These are phyloP conservation scores for Toxotes lorentzi DNA, from an alignment of 2,797 vertebrate genomes.

Conservation along the genomic window DNA sequence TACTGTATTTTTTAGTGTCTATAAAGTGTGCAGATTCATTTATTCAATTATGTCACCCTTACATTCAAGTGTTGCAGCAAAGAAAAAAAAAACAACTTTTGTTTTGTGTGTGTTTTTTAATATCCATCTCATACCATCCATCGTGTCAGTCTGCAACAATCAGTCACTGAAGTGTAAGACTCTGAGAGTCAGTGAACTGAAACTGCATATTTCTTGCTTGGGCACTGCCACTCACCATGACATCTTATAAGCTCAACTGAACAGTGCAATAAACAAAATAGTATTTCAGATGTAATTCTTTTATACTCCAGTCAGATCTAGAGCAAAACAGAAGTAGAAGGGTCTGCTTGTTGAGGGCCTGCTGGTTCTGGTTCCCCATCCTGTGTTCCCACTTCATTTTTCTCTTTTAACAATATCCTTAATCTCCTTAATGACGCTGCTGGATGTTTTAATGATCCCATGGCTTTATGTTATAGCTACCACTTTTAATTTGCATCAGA, in stretches of 20 bases:
- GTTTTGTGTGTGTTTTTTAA: slow-evolving; percentile 25
- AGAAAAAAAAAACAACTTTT: background rate
- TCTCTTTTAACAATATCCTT: too few relatives aligned
- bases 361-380: background rate
- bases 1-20: slow-evolving; percentile 59
- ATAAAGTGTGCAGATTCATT: slow-evolving; percentile 56
- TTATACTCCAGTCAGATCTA: slow-evolving; percentile 9
- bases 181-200: slow-evolving; percentile 33
- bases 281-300: slow-evolving; percentile 6
- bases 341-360: too few relatives aligned
- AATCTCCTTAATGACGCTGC: too few relatives aligned
- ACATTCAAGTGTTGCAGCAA: slow-evolving; percentile 19
- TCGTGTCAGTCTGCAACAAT: slow-evolving; percentile 26
- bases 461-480: too few relatives aligned
- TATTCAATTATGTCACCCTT: slow-evolving; percentile 29
- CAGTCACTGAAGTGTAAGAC: slow-evolving; percentile 18
- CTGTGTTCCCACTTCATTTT: too few relatives aligned
- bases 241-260: slow-evolving; percentile 5
- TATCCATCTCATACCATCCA: slow-evolving; percentile 13
- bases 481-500: too few relatives aligned
- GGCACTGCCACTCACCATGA: slow-evolving; percentile 13
- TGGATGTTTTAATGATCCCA: too few relatives aligned
- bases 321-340: background rate
- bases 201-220: slow-evolving; percentile 28
- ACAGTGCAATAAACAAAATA: slow-evolving; percentile 14